A percentile compares a stretch with the other conserved stretches of the same genome.
phyloP scores from a whole-genome alignment of 2,797 vertebrate species.

The Dendrocincla tyrannina region DNA sequence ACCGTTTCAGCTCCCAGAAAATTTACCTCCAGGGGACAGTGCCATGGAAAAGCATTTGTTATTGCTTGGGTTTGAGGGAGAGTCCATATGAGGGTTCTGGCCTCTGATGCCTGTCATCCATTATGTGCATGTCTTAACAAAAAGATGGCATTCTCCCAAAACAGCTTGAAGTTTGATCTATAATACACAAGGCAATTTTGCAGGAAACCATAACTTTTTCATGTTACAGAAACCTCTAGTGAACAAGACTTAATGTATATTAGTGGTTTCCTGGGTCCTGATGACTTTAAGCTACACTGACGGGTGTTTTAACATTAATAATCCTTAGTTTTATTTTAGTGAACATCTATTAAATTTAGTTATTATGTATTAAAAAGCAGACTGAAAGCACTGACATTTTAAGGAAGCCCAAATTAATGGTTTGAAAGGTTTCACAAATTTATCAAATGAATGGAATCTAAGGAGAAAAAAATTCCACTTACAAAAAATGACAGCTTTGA shows the following conservation, averaged over 20 bases:
- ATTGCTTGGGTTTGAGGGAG: not conserved
- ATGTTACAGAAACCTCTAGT: not conserved
- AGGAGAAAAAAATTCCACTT: slow-evolving; percentile 2
- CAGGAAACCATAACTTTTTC: not conserved
- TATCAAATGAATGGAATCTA: slow-evolving; percentile 44
- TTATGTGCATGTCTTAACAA: not conserved
- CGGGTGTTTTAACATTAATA: slow-evolving; percentile 46
- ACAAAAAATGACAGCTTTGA: not conserved
- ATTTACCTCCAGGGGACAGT: not conserved
- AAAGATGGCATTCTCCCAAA: not conserved
- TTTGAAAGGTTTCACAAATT: slow-evolving; percentile 65
- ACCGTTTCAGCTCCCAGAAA: not conserved
- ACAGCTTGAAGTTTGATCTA: not conserved
- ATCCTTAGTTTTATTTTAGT: slow-evolving; percentile 55
- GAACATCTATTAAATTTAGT: slow-evolving; percentile 30
- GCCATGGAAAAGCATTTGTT: not conserved
- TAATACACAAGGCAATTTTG: not conserved
- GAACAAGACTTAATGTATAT: not conserved
- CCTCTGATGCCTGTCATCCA: not conserved
- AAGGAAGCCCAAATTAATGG: slow-evolving; percentile 50
- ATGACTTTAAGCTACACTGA: slow-evolving; percentile 12
- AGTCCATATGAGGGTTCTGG: not conserved
- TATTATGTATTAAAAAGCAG: slow-evolving; percentile 47
- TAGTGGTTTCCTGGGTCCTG: slow-evolving; percentile 20
- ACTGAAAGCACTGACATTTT: slow-evolving; percentile 55